phyloP scores from a whole-genome alignment of 2,888 invertebrate species.

The Metopia argyrocephala region DNA sequence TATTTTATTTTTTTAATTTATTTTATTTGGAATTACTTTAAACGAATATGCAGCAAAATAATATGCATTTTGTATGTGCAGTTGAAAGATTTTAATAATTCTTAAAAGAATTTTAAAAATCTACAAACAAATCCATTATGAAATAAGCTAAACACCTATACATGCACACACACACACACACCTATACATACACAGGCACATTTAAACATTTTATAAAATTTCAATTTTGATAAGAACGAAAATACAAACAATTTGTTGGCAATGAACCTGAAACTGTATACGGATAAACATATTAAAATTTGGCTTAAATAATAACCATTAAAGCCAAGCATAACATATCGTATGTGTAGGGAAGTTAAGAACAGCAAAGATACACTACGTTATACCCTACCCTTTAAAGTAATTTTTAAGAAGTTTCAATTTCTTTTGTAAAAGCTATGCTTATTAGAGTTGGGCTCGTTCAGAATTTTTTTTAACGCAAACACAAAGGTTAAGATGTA shows the following conservation, averaged over 20 bases:
- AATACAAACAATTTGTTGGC: background rate
- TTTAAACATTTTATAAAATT: background rate
- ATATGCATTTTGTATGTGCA: slow-evolving; percentile 23
- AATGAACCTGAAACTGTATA: background rate
- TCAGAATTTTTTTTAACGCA: too few relatives aligned
- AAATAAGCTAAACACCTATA: background rate
- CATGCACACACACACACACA: background rate
- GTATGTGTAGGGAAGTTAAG: too few relatives aligned
- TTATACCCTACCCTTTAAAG: too few relatives aligned
- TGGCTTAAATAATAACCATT: background rate
- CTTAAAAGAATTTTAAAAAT: slow-evolving; percentile 41
- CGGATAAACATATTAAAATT: background rate
- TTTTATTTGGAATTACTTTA: too few relatives aligned
- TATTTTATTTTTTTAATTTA: background rate
- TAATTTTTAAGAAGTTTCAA: too few relatives aligned
- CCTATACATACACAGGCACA: background rate
- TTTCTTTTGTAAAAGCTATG: too few relatives aligned
- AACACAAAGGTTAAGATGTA: too few relatives aligned
- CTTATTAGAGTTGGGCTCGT: too few relatives aligned
- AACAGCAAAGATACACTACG: too few relatives aligned
- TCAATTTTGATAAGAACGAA: background rate
- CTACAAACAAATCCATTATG: slow-evolving; percentile 33
- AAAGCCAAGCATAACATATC: too few relatives aligned
- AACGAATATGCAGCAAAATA: background rate
- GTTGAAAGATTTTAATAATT: slow-evolving; percentile 67